A percentile compares a stretch with the other conserved stretches of the same genome.
phyloP scores from a whole-genome alignment of 1,140 invertebrate genomes.

The Bombus waltoni region DNA sequence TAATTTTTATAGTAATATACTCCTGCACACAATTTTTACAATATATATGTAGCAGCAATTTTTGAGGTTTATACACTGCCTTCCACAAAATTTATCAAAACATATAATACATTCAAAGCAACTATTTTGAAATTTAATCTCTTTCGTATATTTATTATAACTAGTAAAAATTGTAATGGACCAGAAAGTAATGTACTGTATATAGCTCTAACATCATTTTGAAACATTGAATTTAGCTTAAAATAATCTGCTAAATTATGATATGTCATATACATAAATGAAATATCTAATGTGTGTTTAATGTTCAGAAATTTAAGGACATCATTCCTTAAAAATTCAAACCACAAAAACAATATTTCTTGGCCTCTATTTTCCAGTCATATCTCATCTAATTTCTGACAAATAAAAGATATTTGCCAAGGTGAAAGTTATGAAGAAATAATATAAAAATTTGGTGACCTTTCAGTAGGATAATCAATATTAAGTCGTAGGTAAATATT shows the following conservation, averaged over 20 bases:
- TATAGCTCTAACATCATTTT: conserved; percentile 52
- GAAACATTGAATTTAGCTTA: conserved; percentile 15
- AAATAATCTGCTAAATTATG: conserved; percentile 11
- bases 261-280: conserved; percentile 47
- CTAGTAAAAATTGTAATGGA: conserved; percentile 51
- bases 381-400: conserved; percentile 77
- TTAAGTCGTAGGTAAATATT: conserved; percentile 61
- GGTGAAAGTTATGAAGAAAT: conserved; percentile 56
- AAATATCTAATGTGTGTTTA: conserved; percentile 55
- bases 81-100: conserved; percentile 40
- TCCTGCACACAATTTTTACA: conserved; percentile 57
- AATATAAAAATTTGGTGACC: conserved; percentile 52
- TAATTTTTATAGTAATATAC: conserved; percentile 53
- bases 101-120: conserved; percentile 62
- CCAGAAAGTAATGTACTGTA: conserved; percentile 39
- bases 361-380: conserved; percentile 82
- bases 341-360: conserved; percentile 84
- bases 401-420: conserved; percentile 62
- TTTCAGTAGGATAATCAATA: conserved; percentile 55
- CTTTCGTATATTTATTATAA: conserved; percentile 24
- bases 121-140: conserved; percentile 48
- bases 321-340: conserved; percentile 83
- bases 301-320: conserved; percentile 73
- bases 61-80: conserved; percentile 54
- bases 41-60: conserved; percentile 58